Evolutionary conservation across 2,113 vertebrate genomes (phyloP).

Genomic region (Spilogale gracilis): DNA sequence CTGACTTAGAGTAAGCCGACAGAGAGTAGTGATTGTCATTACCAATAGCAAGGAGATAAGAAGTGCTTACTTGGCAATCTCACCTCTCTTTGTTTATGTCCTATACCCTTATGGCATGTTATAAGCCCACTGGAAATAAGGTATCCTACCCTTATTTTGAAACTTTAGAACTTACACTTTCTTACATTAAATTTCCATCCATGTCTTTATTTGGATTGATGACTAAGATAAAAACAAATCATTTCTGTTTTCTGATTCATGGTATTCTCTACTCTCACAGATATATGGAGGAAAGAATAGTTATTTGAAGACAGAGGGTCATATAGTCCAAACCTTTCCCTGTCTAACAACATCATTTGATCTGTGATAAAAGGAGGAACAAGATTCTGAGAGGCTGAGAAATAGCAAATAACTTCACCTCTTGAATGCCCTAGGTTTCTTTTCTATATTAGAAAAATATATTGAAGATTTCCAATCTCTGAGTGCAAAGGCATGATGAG

Average conservation of each 20-base stretch:
- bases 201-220: not conserved
- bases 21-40: not conserved
- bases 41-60: not conserved
- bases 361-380: not conserved
- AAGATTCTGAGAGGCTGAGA: constrained; percentile 15
- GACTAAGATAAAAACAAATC: not conserved
- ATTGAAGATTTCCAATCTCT: not conserved
- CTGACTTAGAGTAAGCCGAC: not conserved
- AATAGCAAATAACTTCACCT: not conserved
- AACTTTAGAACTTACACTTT: not conserved
- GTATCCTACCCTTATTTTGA: not conserved
- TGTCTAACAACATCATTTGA: not conserved
- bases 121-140: not conserved
- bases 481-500: not conserved
- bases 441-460: not conserved
- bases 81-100: not conserved
- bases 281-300: not conserved
- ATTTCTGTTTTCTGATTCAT: constrained; percentile 1
- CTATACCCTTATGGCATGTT: accelerated
- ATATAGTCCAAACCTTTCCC: not conserved
- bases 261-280: not conserved
- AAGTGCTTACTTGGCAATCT: not conserved
- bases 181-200: not conserved
- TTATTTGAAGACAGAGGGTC: not conserved
- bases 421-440: not conserved